Base-by-base conservation (phyloP, 2,113 vertebrate genomes). In the Ageneiosus marmoratus region DNA sequence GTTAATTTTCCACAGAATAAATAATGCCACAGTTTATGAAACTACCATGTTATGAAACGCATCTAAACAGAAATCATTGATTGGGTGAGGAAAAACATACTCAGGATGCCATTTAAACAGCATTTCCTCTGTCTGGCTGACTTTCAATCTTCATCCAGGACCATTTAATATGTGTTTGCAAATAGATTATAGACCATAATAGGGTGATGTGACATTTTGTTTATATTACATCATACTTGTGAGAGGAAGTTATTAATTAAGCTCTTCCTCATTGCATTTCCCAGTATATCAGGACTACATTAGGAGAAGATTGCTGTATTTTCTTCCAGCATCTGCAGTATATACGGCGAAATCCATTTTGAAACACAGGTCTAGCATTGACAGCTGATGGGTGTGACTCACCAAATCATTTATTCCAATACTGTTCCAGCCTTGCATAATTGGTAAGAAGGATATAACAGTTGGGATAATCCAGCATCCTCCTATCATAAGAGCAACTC, bases 371-470 rank as follows among this genome's bases (percentile, higher is more conserved):
- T 63, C 72, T 46, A 55, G 55, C 81, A 60, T 58, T 58, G 53
- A 73, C 75, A 79, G 77, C 69, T 37, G 56, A 81, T 1, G 22
- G 41, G 78, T 72, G 67, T 12, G 9, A 88, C 97, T 97, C 92
- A 99, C 98, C 95, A 96, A 89, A 74, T 98, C 92, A 79, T 95
- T 88, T 87, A 99, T 99, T 90, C 98, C 98, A 75, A 99, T 98
- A 90, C 95, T 98, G 88, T 99, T 99, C 98, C 98, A 99, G 92
- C 98, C 98, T 92, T 98, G 97, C 98, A 99, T 99, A 92, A 99
- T 99, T 73, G 98, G 98, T 82, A 99, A 95, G 89, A 99, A 99
- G 46, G 98, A 99, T 90, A 99, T 99, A 88, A 99, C 95, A 32
- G 94, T 96, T 11, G 98, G 97, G 87, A 99, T 97, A 46, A 96